A percentile compares a stretch with the other conserved stretches of the same genome.
Conservation (phyloP, 2,888 invertebrate species). For the Apotomis capreana region DNA sequence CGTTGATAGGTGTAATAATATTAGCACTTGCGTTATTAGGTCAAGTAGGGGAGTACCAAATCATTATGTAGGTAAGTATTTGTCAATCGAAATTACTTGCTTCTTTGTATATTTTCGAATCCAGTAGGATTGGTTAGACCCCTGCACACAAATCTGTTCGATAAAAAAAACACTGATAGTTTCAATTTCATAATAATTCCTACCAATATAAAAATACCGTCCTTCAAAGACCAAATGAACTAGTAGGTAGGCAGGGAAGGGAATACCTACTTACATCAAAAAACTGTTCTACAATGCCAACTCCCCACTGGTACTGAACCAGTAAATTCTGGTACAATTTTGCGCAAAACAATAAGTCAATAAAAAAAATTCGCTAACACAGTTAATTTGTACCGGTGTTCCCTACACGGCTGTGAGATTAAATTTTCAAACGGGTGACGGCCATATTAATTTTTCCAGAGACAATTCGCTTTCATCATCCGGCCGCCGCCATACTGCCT, state of each 20-base stretch:
- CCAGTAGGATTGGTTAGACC: too few relatives aligned
- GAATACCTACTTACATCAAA: too few relatives aligned
- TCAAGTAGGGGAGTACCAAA: too few relatives aligned
- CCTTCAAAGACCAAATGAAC: background rate
- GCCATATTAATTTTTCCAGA: slow-evolving; percentile 68
- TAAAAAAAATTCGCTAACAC: slow-evolving; percentile 60
- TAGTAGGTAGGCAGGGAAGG: background rate
- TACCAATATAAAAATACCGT: too few relatives aligned
- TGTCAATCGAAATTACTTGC: too few relatives aligned
- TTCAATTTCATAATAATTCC: too few relatives aligned
- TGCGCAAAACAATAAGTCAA: slow-evolving; percentile 58
- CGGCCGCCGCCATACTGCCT: slow-evolving; percentile 63
- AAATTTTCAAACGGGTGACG: slow-evolving; percentile 73
- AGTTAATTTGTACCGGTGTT: slow-evolving; percentile 66
- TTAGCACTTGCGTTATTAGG: too few relatives aligned
- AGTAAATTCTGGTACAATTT: slow-evolving; percentile 46
- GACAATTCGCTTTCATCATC: slow-evolving; percentile 67
- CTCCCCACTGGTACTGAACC: background rate
- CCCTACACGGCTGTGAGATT: slow-evolving; percentile 71
- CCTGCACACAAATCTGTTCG: too few relatives aligned
- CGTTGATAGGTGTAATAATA: too few relatives aligned
- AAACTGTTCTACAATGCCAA: background rate
- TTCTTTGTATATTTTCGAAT: too few relatives aligned
- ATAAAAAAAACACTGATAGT: too few relatives aligned
- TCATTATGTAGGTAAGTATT: too few relatives aligned